phyloP scores from a whole-genome alignment of 92 coral and sea anemone species.

The Metridium senile region DNA sequence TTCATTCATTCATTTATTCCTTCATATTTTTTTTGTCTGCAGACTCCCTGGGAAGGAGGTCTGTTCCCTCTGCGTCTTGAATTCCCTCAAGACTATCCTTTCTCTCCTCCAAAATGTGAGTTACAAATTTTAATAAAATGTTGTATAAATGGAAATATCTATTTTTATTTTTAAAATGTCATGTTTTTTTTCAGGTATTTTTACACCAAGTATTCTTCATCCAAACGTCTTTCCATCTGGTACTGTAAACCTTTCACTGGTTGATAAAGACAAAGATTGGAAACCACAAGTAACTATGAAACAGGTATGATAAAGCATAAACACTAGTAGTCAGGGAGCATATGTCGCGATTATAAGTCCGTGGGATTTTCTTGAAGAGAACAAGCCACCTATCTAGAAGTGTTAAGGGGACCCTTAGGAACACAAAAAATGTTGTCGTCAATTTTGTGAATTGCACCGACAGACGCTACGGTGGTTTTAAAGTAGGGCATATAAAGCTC shows the following conservation, averaged over 20 bases:
- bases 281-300: constrained; percentile 90
- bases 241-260: constrained; percentile 84
- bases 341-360: constrained; percentile 43
- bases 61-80: constrained; percentile 68
- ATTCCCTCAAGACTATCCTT: constrained; percentile 89
- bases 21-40: background rate
- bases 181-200: constrained; percentile 62
- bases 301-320: constrained; percentile 54
- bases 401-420: constrained; percentile 36
- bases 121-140: no score
- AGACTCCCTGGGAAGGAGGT: constrained; percentile 99
- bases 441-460: constrained; percentile 36
- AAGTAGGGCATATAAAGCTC: background rate
- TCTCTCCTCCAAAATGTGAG: constrained; percentile 97
- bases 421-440: constrained; percentile 38
- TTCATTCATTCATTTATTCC: background rate
- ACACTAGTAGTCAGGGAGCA: constrained; percentile 55
- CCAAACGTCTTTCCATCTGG: constrained; percentile 99
- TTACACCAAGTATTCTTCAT: constrained; percentile 82
- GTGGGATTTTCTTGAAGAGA: constrained; percentile 50
- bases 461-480: constrained; percentile 5
- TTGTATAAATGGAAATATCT: no score
- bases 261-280: constrained; percentile 88
- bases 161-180: no score
- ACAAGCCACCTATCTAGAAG: constrained; percentile 38